A percentile compares a stretch with the other conserved stretches of the same genome.
Conservation (phyloP, 2,888 invertebrate genomes). For the Xestobium rufovillosum region DNA sequence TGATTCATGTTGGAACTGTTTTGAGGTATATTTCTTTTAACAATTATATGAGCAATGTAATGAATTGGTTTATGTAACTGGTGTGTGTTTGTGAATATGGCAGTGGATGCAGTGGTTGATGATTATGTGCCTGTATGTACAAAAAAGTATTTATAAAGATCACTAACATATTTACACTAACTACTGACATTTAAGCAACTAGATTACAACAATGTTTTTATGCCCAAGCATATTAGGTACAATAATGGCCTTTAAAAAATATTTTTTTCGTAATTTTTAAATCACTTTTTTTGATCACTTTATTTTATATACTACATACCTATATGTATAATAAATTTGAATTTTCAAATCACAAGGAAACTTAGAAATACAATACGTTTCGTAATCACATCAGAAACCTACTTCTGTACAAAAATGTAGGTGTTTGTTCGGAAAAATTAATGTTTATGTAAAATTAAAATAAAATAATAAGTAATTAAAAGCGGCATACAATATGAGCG, state of each 20-base stretch:
- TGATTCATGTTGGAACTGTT: slow-evolving; percentile 19
- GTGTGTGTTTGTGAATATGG: slow-evolving; percentile 15
- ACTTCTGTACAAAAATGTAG: slow-evolving; percentile 5
- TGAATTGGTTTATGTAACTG: neutral
- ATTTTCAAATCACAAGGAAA: slow-evolving; percentile 19
- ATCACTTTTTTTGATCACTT: slow-evolving; percentile 26
- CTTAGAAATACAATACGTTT: slow-evolving; percentile 15
- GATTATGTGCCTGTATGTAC: neutral
- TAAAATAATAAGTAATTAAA: too few relatives aligned
- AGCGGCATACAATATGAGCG: too few relatives aligned
- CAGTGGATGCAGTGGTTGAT: slow-evolving; percentile 24
- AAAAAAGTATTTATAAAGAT: neutral
- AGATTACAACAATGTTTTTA: slow-evolving; percentile 20
- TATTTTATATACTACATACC: slow-evolving; percentile 8
- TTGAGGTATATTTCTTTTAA: slow-evolving; percentile 27
- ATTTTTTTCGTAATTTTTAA: slow-evolving; percentile 24
- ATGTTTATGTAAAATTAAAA: too few relatives aligned
- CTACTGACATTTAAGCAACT: slow-evolving; percentile 18
- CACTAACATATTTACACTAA: neutral
- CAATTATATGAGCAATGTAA: slow-evolving; percentile 13
- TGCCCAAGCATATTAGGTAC: slow-evolving; percentile 26
- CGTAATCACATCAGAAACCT: slow-evolving; percentile 20
- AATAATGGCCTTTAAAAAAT: slow-evolving; percentile 23
- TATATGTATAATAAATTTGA: slow-evolving; percentile 14
- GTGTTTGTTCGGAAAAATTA: slow-evolving; percentile 5